Evolutionary conservation across 2,797 vertebrate species (phyloP).

Genomic region (Alexandromys oeconomus): DNA sequence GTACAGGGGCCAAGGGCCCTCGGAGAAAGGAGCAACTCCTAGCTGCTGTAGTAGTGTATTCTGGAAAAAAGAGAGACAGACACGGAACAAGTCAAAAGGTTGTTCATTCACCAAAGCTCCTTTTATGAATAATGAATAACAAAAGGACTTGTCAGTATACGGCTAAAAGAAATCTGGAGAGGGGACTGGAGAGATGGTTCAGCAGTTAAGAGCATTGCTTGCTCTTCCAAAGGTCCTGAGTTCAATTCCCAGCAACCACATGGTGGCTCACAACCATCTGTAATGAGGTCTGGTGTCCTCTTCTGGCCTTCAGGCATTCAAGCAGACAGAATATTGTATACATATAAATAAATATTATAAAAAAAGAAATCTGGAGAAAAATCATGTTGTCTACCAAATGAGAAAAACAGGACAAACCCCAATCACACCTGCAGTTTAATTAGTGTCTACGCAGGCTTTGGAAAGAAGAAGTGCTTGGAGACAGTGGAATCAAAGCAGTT

Average conservation of each 20-base stretch:
- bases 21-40: slow-evolving; percentile 96
- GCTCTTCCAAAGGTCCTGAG: no score
- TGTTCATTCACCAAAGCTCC: not conserved
- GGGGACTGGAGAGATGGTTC: no score
- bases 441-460: not conserved
- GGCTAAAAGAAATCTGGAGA: not conserved
- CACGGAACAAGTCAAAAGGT: not conserved
- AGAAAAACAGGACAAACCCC: not conserved
- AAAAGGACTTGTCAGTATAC: not conserved
- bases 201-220: no score
- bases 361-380: not conserved
- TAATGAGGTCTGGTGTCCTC: no score
- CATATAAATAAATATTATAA: no score
- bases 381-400: slow-evolving; percentile 17
- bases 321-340: no score
- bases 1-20: slow-evolving; percentile 98
- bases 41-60: slow-evolving; percentile 97
- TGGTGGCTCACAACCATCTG: no score
- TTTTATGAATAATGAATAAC: not conserved
- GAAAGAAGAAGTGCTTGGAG: not conserved
- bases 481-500: not conserved
- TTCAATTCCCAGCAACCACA: no score
- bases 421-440: not conserved
- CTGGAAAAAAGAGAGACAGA: slow-evolving; percentile 84
- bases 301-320: no score